Evolutionary conservation across 2,113 vertebrate genomes (phyloP).

Genomic region (Mus spicilegus): DNA sequence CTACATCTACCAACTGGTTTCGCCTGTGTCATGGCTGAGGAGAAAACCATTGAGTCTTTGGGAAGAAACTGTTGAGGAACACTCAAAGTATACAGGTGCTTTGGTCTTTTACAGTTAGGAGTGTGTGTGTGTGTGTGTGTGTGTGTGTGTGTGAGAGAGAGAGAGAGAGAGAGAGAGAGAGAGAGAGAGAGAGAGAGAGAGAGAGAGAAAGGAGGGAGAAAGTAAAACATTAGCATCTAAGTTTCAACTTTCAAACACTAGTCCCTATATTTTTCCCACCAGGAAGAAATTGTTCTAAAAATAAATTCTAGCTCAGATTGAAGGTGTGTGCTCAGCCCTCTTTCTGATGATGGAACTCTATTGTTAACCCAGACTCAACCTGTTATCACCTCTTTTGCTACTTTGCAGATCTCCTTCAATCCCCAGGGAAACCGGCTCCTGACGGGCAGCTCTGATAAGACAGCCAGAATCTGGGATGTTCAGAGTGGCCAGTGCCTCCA

Average conservation of each 20-base stretch:
- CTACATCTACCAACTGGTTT: too few relatives aligned
- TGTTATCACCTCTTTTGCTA: not conserved
- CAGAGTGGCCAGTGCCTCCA: constrained; percentile 93
- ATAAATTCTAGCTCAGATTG: not conserved
- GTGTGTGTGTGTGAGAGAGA: too few relatives aligned
- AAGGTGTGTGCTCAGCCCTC: not conserved
- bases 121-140: not conserved
- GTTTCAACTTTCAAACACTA: not conserved
- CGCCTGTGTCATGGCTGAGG: not conserved
- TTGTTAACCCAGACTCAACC: not conserved
- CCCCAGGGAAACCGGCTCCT: constrained; percentile 93
- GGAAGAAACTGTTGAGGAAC: not conserved
- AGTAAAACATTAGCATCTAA: not conserved
- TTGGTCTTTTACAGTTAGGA: not conserved
- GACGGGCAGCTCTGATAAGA: constrained; percentile 95
- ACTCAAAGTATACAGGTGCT: not conserved
- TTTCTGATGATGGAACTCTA: not conserved
- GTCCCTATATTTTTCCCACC: not conserved
- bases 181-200: too few relatives aligned
- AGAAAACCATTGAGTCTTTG: fast-evolving
- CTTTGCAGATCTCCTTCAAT: constrained; percentile 94
- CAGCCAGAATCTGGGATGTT: constrained; percentile 95
- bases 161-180: too few relatives aligned
- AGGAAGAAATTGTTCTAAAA: not conserved
- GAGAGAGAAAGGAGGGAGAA: too few relatives aligned